Evolutionary conservation across 1,140 invertebrate genomes (phyloP).

Genomic region (Ceratina calcarata): DNA sequence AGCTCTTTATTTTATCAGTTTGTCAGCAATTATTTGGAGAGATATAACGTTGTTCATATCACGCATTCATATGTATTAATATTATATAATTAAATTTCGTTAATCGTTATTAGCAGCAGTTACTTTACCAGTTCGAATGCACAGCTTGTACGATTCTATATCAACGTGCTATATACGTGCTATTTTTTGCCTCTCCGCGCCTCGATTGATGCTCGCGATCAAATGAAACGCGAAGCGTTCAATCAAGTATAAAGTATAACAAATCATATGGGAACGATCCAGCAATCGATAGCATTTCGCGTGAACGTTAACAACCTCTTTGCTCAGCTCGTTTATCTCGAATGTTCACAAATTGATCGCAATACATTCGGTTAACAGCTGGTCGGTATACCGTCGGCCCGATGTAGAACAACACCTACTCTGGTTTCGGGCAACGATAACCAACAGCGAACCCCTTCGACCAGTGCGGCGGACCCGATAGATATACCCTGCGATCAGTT

Average conservation of each 20-base stretch:
- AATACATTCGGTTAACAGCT: slow-evolving; percentile 53
- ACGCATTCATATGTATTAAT: no score
- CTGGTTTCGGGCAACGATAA: slow-evolving; percentile 55
- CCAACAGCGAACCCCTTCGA: slow-evolving; percentile 39
- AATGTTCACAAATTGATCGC: slow-evolving; percentile 50
- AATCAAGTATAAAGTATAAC: neutral
- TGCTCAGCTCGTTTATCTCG: slow-evolving; percentile 36
- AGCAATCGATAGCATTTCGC: neutral
- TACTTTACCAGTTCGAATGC: no score
- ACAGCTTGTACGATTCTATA: no score
- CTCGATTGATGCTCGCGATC: neutral
- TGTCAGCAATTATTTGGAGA: neutral
- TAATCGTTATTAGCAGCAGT: no score
- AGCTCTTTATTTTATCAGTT: slow-evolving; percentile 27
- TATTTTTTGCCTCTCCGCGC: no score
- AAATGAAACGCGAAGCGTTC: neutral
- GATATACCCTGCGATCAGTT: slow-evolving; percentile 58
- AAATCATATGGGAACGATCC: neutral
- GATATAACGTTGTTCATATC: no score
- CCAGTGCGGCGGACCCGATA: slow-evolving; percentile 47
- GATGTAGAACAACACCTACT: slow-evolving; percentile 38
- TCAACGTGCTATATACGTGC: no score
- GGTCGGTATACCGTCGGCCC: slow-evolving; percentile 16
- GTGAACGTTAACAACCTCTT: slow-evolving; percentile 28
- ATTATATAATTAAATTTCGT: no score